Percentiles rank a stretch among this genome's conserved stretches.
Conservation (phyloP, 2,113 vertebrate genomes). For the Dasyornis broadbenti region DNA sequence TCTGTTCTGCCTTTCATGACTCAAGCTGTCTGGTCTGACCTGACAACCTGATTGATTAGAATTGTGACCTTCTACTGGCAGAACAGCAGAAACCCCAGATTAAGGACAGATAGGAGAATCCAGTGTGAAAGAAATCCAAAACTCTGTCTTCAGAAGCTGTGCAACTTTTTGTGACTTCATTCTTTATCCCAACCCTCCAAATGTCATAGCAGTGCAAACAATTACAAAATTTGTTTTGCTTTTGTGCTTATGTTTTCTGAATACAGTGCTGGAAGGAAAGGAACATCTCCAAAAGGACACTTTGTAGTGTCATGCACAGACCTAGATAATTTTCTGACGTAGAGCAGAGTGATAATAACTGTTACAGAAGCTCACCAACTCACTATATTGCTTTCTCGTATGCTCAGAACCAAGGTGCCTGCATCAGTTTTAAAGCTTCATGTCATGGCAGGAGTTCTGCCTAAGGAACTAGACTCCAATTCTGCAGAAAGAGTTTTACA, state of each 20-base stretch:
- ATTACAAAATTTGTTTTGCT: not conserved
- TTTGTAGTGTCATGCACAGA: not conserved
- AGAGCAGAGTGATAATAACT: not conserved
- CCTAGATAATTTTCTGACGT: not conserved
- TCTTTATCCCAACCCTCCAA: not conserved
- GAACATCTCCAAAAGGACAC: not conserved
- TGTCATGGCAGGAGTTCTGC: not conserved
- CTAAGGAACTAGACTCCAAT: not conserved
- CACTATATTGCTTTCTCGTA: not conserved
- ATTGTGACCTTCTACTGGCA: not conserved
- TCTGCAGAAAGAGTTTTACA: not conserved
- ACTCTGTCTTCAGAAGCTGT: not conserved
- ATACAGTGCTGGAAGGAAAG: not conserved
- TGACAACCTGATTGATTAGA: not conserved
- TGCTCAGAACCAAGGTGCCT: not conserved
- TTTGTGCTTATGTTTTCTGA: not conserved
- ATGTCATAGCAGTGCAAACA: not conserved
- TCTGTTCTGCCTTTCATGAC: not conserved
- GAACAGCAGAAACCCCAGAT: not conserved
- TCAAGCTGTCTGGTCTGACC: not conserved
- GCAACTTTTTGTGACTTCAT: not conserved
- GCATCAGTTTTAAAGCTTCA: not conserved
- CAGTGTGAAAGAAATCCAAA: not conserved
- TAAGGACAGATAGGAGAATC: not conserved
- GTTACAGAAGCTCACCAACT: not conserved